These are phyloP conservation scores for Euborellia annulipes DNA, from an alignment of 1,140 invertebrate species.

Conservation along the genomic window DNA sequence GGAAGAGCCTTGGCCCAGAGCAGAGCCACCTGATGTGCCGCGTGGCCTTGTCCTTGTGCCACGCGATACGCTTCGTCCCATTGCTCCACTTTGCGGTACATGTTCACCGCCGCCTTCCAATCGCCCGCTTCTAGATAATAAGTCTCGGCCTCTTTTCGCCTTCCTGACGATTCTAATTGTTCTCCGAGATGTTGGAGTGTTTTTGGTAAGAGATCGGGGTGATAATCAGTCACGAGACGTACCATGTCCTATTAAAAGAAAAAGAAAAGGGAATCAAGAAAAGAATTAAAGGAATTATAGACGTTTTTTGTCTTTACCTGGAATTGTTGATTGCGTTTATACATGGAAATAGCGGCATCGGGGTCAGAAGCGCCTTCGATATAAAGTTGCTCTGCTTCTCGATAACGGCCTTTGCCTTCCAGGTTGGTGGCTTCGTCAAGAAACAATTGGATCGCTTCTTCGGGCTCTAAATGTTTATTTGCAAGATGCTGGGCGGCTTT, in stretches of 20 bases:
- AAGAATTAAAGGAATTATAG: no score
- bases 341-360: constrained; percentile 92
- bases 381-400: constrained; percentile 87
- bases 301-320: constrained; percentile 39
- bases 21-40: constrained; percentile 77
- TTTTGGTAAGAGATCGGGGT: constrained; percentile 65
- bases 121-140: constrained; percentile 77
- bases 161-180: constrained; percentile 69
- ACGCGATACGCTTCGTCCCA: constrained; percentile 87
- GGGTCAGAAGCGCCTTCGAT: constrained; percentile 65
- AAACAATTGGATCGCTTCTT: constrained; percentile 67
- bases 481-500: constrained; percentile 68
- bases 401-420: constrained; percentile 51
- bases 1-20: constrained; percentile 85
- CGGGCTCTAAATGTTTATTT: constrained; percentile 48
- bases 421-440: constrained; percentile 61
- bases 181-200: constrained; percentile 77
- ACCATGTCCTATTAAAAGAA: constrained; percentile 37
- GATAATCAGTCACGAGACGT: constrained; percentile 67
- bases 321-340: constrained; percentile 63
- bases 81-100: constrained; percentile 67
- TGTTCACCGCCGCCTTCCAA: constrained; percentile 83
- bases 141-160: constrained; percentile 76
- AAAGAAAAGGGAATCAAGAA: no score
- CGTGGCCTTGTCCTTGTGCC: constrained; percentile 57